Evolutionary conservation across 2,888 invertebrate genomes (phyloP), one percentile per base, ranked within the genome.

Genomic region (Germaria angustata): DNA sequence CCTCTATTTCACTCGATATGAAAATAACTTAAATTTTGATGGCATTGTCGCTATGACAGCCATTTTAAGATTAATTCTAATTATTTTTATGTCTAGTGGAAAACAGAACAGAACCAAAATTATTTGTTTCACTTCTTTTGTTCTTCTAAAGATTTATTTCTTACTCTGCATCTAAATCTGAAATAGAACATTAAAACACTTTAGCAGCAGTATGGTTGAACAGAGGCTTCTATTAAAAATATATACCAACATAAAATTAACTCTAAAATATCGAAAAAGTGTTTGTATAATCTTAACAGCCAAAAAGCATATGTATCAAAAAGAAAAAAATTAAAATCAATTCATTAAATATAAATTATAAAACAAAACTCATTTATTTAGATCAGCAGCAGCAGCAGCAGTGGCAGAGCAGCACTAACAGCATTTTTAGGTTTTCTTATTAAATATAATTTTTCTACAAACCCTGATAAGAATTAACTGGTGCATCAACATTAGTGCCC

Each of bases 191-290:
- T 2, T 17, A 49, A 72, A 39, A 61, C 17, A 51, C 24, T 55
- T 55, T 53, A 8, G 13, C 13, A 44, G 8, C 4, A 8, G 5
- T 15, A 9, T 41, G 24, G 8, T 9, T 34, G 5, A 5, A 39
- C 0, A 34, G 11, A 11, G 17, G 2, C 11, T 66, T 39, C 4
- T 53, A 53, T 53, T 51, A 22, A n/a, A 44, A 55, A 72, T 20
- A 55, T 53, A 65, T 55, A 44, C 20, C 24, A 65, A 65, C 63
- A 75, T 32, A 34, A 73, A 53, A 63, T 22, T 4, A 63, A 53
- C 20, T 55, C 51, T 8, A 57, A 75, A 66, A 66, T 53, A 63
- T 46, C 11, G 4, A 46, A 55, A 53, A 2, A 2, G 17, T 41
- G 17, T 53, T 15, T 24, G 46, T 22, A 57, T 17, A 22, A 15